These are phyloP conservation scores for Neodiprion fabricii DNA, from an alignment of 1,140 invertebrate species.

Conservation along the genomic window DNA sequence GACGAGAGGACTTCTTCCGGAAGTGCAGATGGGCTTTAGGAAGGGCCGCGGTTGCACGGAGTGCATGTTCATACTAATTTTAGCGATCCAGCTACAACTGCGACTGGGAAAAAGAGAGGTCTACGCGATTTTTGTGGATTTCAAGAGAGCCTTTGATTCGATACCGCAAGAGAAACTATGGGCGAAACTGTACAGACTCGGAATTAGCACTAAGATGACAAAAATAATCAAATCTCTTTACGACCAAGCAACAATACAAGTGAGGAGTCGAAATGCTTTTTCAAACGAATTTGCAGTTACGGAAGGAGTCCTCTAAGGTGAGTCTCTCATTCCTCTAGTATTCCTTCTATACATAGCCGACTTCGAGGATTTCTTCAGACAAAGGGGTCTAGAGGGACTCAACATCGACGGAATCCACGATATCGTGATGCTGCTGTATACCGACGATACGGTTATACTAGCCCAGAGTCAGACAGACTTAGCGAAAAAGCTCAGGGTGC, in stretches of 20 bases:
- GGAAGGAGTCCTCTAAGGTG: slow-evolving; percentile 20
- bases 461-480: slow-evolving; percentile 12
- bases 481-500: slow-evolving; percentile 14
- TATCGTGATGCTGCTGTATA: slow-evolving; percentile 24
- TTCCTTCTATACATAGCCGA: slow-evolving; percentile 32
- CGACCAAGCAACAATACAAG: slow-evolving; percentile 21
- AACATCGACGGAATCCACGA: slow-evolving; percentile 16
- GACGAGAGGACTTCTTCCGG: slow-evolving; percentile 24
- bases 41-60: slow-evolving; percentile 23
- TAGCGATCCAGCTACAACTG: slow-evolving; percentile 24
- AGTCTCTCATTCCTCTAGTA: slow-evolving; percentile 17
- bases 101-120: slow-evolving; percentile 23
- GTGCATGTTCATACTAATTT: slow-evolving; percentile 27
- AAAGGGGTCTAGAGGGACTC: slow-evolving; percentile 14
- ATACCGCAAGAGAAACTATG: slow-evolving; percentile 31
- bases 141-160: slow-evolving; percentile 31
- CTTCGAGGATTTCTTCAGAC: slow-evolving; percentile 23
- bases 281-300: slow-evolving; percentile 6
- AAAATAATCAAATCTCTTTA: slow-evolving; percentile 31
- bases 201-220: slow-evolving; percentile 34
- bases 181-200: slow-evolving; percentile 27
- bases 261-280: slow-evolving; percentile 18
- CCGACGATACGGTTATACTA: slow-evolving; percentile 24
- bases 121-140: slow-evolving; percentile 36
- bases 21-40: slow-evolving; percentile 29